Base-by-base conservation (phyloP, 2,113 vertebrate genomes). In the Loxodonta africana region DNA sequence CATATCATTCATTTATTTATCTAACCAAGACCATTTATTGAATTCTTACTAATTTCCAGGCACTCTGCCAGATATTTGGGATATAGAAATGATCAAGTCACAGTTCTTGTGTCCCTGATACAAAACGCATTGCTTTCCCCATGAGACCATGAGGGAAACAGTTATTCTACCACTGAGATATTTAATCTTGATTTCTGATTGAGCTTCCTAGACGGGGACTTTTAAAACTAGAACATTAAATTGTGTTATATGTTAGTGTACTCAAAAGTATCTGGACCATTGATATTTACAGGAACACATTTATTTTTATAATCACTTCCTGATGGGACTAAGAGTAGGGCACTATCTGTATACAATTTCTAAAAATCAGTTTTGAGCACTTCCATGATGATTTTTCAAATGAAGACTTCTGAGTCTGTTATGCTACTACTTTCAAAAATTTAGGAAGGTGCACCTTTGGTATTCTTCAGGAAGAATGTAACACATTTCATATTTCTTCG, bases 381-480 rank as follows among this genome's bases (percentile, higher is more conserved):
- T 63, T 85, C 20, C 21, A 53, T 65, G 46, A 60, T 65, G 62
- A 30, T 33, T 87, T 94, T 77, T 95, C 53, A 91, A 74, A 37
- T 91, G 93, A 95, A 93, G 53, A 67, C n/a, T 89, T 71, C 30
- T 60, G 37, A 62, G 28, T 26, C 51, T 88, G 2, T 90, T 69
- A 30, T 63, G 11, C 44, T 71, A 33, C 77, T 91, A 71, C n/a
- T 95, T 95, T 85, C 65, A 89, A 37, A 37, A 91, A 89, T 71
- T 77, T 46, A 87, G 14, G 11, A 91, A 78, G 30, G 8, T 60
- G 20, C 12, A 81, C n/a, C n/a, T 86, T 92, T 63, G 23, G 7
- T 62, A 74, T 96, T 78, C 53, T 65, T 92, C 63, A 91, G 74
- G 46, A 85, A 83, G 82, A 96, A 77, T 46, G 73, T 92, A 76